Conservation (phyloP, 1,140 invertebrate genomes). For the Pomacea maculata region DNA sequence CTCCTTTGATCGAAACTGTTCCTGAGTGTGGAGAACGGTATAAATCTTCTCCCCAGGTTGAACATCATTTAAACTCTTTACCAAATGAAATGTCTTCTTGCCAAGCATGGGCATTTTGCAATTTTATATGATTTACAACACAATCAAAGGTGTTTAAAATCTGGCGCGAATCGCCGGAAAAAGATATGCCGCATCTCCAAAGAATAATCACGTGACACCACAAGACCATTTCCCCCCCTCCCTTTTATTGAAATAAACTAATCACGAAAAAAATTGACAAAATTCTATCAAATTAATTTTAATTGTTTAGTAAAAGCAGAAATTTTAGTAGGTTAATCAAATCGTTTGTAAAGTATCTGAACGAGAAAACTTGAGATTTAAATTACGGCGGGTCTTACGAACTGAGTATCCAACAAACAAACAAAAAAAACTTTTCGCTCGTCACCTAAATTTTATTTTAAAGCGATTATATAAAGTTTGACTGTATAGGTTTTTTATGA, state of each 20-base stretch:
- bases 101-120: slow-evolving; percentile 60
- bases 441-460: no score
- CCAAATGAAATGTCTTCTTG: slow-evolving; percentile 51
- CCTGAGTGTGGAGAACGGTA: slow-evolving; percentile 59
- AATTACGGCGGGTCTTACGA: no score
- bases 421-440: no score
- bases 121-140: slow-evolving; percentile 36
- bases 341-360: background rate
- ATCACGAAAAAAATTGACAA: background rate
- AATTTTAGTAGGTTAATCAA: background rate
- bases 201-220: slow-evolving; percentile 33
- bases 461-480: no score
- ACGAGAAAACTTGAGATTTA: no score
- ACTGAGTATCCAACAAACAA: no score
- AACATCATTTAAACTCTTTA: slow-evolving; percentile 46
- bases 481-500: no score
- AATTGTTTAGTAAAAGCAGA: background rate
- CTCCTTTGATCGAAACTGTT: slow-evolving; percentile 62
- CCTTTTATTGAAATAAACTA: background rate
- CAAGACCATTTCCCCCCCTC: no score
- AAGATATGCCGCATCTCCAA: slow-evolving; percentile 27
- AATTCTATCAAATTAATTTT: background rate
- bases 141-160: slow-evolving; percentile 54
- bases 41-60: slow-evolving; percentile 52
- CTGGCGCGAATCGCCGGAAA: slow-evolving; percentile 55